Evolutionary conservation across 2,113 vertebrate genomes (phyloP).

Genomic region (Cyprinodon variegatus): DNA sequence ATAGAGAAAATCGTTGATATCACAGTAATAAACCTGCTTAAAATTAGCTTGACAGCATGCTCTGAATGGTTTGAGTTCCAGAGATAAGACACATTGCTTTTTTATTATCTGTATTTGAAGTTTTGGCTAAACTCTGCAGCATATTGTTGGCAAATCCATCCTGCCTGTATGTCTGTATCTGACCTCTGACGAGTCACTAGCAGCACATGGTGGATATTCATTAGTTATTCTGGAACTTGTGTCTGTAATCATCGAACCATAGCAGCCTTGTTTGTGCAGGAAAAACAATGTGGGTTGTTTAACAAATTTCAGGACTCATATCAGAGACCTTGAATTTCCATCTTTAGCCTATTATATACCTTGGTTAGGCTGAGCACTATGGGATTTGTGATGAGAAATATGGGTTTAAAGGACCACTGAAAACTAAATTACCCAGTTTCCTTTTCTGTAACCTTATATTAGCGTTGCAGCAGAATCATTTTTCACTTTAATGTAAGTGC

Average conservation of each 20-base stretch:
- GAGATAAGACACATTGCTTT: slow-evolving; percentile 7
- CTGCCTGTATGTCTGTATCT: slow-evolving; percentile 12
- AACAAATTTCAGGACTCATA: slow-evolving; percentile 42
- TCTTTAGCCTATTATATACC: slow-evolving; percentile 58
- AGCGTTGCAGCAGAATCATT: slow-evolving; percentile 16
- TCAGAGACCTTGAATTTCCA: slow-evolving; percentile 51
- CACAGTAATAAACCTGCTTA: slow-evolving; percentile 19
- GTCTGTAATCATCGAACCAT: slow-evolving; percentile 48
- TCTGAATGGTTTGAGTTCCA: slow-evolving; percentile 23
- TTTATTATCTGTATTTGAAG: neutral
- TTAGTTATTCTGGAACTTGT: slow-evolving; percentile 46
- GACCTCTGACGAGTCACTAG: slow-evolving; percentile 18
- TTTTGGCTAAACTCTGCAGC: neutral
- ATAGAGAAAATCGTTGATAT: slow-evolving; percentile 23
- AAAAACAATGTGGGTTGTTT: slow-evolving; percentile 28
- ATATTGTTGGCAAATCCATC: slow-evolving; percentile 5
- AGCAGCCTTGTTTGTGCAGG: slow-evolving; percentile 46
- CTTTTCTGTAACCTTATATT: slow-evolving; percentile 30
- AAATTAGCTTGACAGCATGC: slow-evolving; percentile 22
- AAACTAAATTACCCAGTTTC: slow-evolving; percentile 1
- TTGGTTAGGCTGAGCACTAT: slow-evolving; percentile 50
- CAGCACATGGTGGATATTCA: slow-evolving; percentile 26
- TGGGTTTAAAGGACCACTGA: slow-evolving; percentile 32
- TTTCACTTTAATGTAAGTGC: neutral
- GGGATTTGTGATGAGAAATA: slow-evolving; percentile 58